A percentile compares a stretch with the other conserved stretches of the same genome.
phyloP scores from a whole-genome alignment of 1,140 invertebrate genomes.

The Seison nebaliae region DNA sequence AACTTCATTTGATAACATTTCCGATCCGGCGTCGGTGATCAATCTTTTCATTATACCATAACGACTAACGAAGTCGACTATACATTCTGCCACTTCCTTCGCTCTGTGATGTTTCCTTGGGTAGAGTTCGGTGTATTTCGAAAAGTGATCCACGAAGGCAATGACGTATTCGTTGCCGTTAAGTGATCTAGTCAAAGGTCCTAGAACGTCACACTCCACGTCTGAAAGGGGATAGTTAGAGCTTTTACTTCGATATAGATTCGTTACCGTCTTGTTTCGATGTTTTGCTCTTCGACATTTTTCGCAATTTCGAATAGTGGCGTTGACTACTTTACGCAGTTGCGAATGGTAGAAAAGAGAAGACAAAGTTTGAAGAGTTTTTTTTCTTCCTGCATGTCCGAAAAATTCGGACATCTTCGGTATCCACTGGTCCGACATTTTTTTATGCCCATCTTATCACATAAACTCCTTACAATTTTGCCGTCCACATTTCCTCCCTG shows the following conservation, averaged over 20 bases:
- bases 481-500: too few species aligned
- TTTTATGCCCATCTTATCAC: slow-evolving; percentile 14
- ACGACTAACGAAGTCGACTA: not conserved
- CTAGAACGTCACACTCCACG: slow-evolving; percentile 1
- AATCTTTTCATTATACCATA: not conserved
- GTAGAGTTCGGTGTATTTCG: not conserved
- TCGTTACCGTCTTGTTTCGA: too few species aligned
- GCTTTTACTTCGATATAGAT: too few species aligned
- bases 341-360: too few species aligned
- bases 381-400: too few species aligned
- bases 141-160: slow-evolving; percentile 4
- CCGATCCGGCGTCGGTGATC: slow-evolving; percentile 1
- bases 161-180: slow-evolving; percentile 1
- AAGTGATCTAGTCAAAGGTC: not conserved
- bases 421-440: slow-evolving; percentile 16
- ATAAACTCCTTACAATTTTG: too few species aligned
- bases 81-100: not conserved
- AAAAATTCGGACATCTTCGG: too few species aligned
- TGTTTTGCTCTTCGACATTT: too few species aligned
- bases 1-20: too few species aligned
- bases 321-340: too few species aligned
- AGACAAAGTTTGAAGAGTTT: too few species aligned
- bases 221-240: not conserved
- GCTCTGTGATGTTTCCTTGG: not conserved
- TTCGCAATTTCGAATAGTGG: too few species aligned